phyloP scores from a whole-genome alignment of 1,140 invertebrate genomes.

The Rhizoglyphus robini region DNA sequence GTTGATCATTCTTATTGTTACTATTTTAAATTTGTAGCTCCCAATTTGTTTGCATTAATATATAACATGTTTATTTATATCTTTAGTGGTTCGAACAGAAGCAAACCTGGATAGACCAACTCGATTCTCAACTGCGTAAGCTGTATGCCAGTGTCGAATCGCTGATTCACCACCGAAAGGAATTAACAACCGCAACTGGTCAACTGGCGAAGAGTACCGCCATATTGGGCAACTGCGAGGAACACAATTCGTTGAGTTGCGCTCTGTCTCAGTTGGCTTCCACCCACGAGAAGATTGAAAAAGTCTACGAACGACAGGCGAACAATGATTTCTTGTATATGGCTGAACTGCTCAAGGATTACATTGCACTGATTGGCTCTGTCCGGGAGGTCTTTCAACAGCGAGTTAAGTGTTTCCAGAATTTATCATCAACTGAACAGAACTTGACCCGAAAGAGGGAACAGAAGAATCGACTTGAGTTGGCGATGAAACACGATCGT shows the following conservation, averaged over 20 bases:
- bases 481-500: slow-evolving; percentile 73
- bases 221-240: slow-evolving; percentile 83
- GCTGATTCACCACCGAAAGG: slow-evolving; percentile 68
- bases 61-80: slow-evolving; percentile 13
- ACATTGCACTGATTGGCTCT: slow-evolving; percentile 76
- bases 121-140: slow-evolving; percentile 76
- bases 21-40: too few species aligned
- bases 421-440: slow-evolving; percentile 91
- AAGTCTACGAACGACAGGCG: slow-evolving; percentile 73
- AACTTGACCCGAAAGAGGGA: slow-evolving; percentile 88
- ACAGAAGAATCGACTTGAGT: slow-evolving; percentile 75
- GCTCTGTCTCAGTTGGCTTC: slow-evolving; percentile 85
- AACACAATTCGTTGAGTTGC: slow-evolving; percentile 79
- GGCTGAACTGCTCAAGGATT: slow-evolving; percentile 87
- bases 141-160: slow-evolving; percentile 75
- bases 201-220: slow-evolving; percentile 73
- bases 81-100: slow-evolving; percentile 97
- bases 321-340: slow-evolving; percentile 88
- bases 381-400: slow-evolving; percentile 98
- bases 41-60: neutral
- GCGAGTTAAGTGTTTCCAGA: slow-evolving; percentile 91
- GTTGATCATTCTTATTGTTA: neutral
- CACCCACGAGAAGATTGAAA: slow-evolving; percentile 76
- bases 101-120: slow-evolving; percentile 71
- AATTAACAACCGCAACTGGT: slow-evolving; percentile 63